Evolutionary conservation across 2,113 vertebrate genomes (phyloP).

Genomic region (Bujurquina vittata): DNA sequence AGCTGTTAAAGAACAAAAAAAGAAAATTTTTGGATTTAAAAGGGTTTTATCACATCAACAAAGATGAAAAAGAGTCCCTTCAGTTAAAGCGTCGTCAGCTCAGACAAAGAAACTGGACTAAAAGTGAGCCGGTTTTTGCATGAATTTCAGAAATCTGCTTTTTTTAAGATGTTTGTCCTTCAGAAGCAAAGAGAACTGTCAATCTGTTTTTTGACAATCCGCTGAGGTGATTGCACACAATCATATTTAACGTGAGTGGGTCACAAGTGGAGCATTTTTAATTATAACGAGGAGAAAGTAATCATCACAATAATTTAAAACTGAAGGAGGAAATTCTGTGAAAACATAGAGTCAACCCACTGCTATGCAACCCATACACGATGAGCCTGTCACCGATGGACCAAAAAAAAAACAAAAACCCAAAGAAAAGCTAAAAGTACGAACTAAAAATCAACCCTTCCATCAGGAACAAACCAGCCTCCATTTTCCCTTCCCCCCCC

Average conservation of each 20-base stretch:
- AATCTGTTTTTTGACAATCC: not conserved
- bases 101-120: not conserved
- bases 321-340: not conserved
- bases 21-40: not conserved
- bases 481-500: too few relatives aligned
- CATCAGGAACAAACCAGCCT: too few relatives aligned
- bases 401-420: not conserved
- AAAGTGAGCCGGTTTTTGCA: not conserved
- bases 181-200: not conserved
- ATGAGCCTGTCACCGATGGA: not conserved
- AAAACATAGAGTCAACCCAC: not conserved
- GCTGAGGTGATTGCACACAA: not conserved
- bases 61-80: not conserved
- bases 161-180: constrained; percentile 1
- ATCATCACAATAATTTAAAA: not conserved
- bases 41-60: not conserved
- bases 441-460: too few relatives aligned
- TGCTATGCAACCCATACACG: not conserved
- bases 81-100: not conserved
- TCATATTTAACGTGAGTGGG: constrained; percentile 27
- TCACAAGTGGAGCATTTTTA: constrained; percentile 14
- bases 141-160: not conserved
- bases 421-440: not conserved
- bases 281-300: constrained; percentile 27
- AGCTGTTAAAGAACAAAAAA: not conserved